Evolutionary conservation across 1,140 invertebrate genomes (phyloP).

Genomic region (Lasaia peninsularis): DNA sequence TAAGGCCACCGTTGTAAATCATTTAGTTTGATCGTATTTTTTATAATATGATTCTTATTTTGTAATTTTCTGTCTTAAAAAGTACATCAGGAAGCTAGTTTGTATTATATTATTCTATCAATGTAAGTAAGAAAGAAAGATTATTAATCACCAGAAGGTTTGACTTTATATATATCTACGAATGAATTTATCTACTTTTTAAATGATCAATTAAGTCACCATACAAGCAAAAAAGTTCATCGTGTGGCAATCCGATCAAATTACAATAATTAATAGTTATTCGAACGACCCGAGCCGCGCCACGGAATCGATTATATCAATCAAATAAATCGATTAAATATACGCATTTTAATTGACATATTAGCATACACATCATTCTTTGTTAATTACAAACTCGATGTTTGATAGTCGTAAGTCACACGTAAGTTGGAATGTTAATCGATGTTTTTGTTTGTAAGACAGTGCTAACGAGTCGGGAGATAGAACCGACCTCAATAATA

Average conservation of each 20-base stretch:
- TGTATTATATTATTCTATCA: no score
- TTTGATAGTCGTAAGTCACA: no score
- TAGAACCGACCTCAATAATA: no score
- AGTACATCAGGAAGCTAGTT: no score
- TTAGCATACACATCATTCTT: conserved; percentile 32
- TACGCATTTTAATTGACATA: conserved; percentile 41
- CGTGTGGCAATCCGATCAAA: conserved; percentile 29
- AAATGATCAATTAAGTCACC: conserved; percentile 2
- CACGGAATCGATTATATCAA: conserved; percentile 35
- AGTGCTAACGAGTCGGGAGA: no score
- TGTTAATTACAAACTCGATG: background rate
- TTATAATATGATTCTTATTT: no score
- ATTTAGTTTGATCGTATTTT: no score
- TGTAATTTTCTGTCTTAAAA: no score
- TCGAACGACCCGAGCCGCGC: conserved; percentile 30
- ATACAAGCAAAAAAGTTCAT: conserved; percentile 17
- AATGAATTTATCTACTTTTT: conserved; percentile 13
- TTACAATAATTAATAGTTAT: conserved; percentile 47
- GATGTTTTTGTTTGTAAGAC: no score
- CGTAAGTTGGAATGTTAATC: no score
- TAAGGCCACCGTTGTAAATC: no score
- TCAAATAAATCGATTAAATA: conserved; percentile 41
- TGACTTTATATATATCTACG: conserved; percentile 16
- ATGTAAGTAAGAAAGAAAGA: no score
- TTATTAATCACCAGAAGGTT: background rate